Conservation (phyloP, 2,797 vertebrate species). For the Hapalemur alaotrensis region DNA sequence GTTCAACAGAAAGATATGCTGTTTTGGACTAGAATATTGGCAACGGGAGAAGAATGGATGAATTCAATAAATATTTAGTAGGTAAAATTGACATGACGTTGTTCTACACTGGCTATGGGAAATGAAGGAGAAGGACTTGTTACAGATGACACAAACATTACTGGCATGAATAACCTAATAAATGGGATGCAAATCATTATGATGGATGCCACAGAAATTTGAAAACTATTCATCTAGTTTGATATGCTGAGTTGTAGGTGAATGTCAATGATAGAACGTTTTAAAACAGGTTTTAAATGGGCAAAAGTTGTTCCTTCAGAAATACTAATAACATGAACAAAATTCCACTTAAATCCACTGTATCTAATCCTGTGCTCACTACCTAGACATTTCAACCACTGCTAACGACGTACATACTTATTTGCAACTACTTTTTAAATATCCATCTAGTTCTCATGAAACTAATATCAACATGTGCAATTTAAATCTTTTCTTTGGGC, state of each 20-base stretch:
- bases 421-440: neutral
- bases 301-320: neutral
- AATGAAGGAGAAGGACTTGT: neutral
- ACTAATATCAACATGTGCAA: neutral
- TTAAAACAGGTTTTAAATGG: neutral
- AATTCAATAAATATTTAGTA: neutral
- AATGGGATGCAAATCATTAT: neutral
- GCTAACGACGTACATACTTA: neutral
- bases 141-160: neutral
- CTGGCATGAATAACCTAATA: neutral
- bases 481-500: neutral
- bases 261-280: neutral
- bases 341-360: neutral
- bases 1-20: neutral
- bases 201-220: neutral
- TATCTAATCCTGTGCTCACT: neutral
- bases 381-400: neutral
- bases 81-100: neutral
- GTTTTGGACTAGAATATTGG: neutral
- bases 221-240: neutral
- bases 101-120: neutral
- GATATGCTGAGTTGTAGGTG: neutral
- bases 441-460: neutral
- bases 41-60: neutral
- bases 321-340: neutral